phyloP scores from a whole-genome alignment of 1,140 invertebrate genomes.

The Neodiprion virginianus region DNA sequence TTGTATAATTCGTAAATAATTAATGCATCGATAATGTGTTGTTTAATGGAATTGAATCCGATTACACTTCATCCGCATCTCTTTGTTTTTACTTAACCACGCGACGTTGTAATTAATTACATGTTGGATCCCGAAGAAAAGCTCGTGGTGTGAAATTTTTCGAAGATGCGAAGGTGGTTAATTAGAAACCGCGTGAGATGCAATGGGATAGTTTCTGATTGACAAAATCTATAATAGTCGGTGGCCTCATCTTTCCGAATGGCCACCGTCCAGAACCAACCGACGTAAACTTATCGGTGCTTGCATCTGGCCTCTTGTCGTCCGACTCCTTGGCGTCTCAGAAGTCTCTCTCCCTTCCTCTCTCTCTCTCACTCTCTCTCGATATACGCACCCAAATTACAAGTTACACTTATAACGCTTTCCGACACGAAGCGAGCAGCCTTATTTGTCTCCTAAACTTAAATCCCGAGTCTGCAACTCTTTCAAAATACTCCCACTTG shows the following conservation, averaged over 20 bases:
- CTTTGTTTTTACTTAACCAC: no score
- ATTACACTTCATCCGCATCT: no score
- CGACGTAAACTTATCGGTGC: conserved; percentile 43
- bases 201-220: conserved; percentile 30
- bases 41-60: no score
- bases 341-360: conserved; percentile 24
- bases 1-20: no score
- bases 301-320: conserved; percentile 43
- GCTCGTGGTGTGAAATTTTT: no score
- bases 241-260: conserved; percentile 54
- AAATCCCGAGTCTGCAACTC: neutral
- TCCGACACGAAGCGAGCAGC: neutral
- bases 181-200: no score
- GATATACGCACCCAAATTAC: conserved; percentile 42
- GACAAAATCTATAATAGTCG: conserved; percentile 54
- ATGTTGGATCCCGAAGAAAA: no score
- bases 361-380: conserved; percentile 25
- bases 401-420: neutral
- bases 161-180: no score
- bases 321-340: conserved; percentile 35
- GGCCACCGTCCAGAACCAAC: conserved; percentile 56
- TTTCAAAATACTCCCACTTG: neutral
- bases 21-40: no score
- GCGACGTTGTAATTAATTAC: no score
- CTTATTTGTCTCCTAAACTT: neutral